Conservation (phyloP, 2,888 invertebrate genomes). For the Invenusta paracnida region DNA sequence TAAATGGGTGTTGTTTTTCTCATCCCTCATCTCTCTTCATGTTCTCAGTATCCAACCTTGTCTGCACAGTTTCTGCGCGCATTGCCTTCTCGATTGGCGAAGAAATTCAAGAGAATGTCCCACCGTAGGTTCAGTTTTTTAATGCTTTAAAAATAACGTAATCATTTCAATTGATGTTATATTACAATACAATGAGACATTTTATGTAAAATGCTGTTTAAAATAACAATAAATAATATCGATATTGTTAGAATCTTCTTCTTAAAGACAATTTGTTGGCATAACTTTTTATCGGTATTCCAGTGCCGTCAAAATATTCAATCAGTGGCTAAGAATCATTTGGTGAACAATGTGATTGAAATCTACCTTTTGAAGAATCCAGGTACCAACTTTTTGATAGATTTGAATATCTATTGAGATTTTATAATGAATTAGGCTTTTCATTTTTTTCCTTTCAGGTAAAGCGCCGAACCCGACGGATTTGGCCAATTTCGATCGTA, state of each 20-base stretch:
- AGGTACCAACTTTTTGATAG: no score
- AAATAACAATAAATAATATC: no score
- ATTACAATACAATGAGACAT: no score
- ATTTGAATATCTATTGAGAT: no score
- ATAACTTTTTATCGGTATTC: constrained; percentile 43
- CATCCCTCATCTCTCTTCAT: no score
- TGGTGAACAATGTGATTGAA: constrained; percentile 58
- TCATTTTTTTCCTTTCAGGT: not conserved
- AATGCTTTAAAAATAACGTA: not conserved
- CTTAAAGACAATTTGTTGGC: no score
- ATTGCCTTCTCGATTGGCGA: constrained; percentile 60
- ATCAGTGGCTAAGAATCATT: constrained; percentile 58
- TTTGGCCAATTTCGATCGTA: not conserved
- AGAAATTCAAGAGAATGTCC: constrained; percentile 55
- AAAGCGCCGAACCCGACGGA: not conserved
- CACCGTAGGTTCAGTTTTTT: constrained; percentile 48
- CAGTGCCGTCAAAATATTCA: constrained; percentile 57
- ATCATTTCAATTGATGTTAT: no score
- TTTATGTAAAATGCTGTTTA: no score
- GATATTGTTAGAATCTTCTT: no score
- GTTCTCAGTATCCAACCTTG: constrained; percentile 54
- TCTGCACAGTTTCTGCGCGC: constrained; percentile 59
- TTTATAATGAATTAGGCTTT: no score
- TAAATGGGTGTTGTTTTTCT: no score
- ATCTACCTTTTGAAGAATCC: constrained; percentile 50